Percentiles rank a stretch among this genome's conserved stretches.
These are phyloP conservation scores for Drosophila asahinai DNA, from an alignment of 1,140 invertebrate genomes.

Conservation along the genomic window DNA sequence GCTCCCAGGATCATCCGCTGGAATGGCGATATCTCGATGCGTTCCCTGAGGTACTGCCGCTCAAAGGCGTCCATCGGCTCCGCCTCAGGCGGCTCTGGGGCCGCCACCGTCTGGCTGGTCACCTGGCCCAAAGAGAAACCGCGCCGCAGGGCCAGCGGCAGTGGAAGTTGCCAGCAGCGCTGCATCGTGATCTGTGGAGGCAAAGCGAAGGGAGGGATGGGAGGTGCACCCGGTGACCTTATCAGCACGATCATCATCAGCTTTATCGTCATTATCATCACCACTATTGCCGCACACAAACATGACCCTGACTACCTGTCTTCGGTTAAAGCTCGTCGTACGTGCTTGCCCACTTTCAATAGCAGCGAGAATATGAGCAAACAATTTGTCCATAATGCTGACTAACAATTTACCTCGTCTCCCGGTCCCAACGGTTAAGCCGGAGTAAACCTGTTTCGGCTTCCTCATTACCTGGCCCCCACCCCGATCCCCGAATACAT, in stretches of 20 bases:
- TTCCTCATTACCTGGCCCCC: constrained; percentile 40
- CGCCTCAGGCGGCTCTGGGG: constrained; percentile 39
- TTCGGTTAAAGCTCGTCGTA: constrained; percentile 52
- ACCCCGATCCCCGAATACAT: constrained; percentile 16
- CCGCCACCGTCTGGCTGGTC: constrained; percentile 14
- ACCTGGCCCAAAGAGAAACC: constrained; percentile 2
- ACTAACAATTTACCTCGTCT: constrained; percentile 34
- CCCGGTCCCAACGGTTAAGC: constrained; percentile 30
- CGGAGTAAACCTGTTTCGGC: constrained; percentile 44
- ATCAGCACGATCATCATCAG: constrained; percentile 51
- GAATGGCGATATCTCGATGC: constrained; percentile 90
- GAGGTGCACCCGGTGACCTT: constrained; percentile 40
- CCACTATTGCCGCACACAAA: constrained; percentile 28
- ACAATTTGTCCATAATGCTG: constrained; percentile 74
- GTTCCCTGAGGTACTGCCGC: constrained; percentile 86
- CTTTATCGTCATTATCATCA: constrained; percentile 37
- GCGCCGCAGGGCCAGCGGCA: constrained; percentile 33
- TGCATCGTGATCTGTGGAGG: constrained; percentile 63
- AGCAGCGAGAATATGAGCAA: constrained; percentile 49
- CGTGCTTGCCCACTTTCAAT: constrained; percentile 62
- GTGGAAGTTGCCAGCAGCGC: constrained; percentile 38
- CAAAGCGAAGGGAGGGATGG: constrained; percentile 31
- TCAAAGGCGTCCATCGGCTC: constrained; percentile 61
- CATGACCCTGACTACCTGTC: constrained; percentile 66
- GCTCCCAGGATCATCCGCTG: constrained; percentile 91